These are phyloP conservation scores for Metalampra italica DNA, from an alignment of 2,888 invertebrate species.

Conservation along the genomic window DNA sequence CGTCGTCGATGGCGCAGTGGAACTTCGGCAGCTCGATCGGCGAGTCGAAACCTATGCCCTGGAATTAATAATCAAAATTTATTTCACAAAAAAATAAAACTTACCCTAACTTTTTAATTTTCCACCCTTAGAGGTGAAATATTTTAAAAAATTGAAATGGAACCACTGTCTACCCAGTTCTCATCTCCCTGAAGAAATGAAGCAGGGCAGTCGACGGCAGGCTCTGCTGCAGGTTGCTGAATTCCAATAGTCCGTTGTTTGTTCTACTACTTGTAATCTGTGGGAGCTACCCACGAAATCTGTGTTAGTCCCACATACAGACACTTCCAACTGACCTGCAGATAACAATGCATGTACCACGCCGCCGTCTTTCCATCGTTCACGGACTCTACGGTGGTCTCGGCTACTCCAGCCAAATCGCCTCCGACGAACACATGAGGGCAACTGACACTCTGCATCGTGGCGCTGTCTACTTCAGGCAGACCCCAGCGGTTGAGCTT, in stretches of 20 bases:
- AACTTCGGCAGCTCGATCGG: constrained; percentile 92
- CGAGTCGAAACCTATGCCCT: constrained; percentile 80
- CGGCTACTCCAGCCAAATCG: constrained; percentile 95
- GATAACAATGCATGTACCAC: constrained; percentile 94
- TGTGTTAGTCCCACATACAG: too few species aligned
- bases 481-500: constrained; percentile 87
- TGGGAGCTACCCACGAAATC: too few species aligned
- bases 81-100: not conserved
- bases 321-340: constrained; percentile 81
- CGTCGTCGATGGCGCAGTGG: constrained; percentile 93
- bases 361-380: constrained; percentile 99
- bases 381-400: constrained; percentile 98
- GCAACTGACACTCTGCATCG: constrained; percentile 86
- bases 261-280: too few species aligned
- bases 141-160: too few species aligned
- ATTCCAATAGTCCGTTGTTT: too few species aligned
- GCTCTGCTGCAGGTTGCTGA: too few species aligned
- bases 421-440: constrained; percentile 95
- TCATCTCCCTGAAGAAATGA: too few species aligned
- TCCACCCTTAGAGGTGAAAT: too few species aligned
- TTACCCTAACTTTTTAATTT: too few species aligned
- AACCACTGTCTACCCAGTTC: too few species aligned
- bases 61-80: constrained; percentile 14
- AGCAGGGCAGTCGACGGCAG: too few species aligned
- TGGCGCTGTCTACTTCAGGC: constrained; percentile 87